Percentiles rank a stretch among this genome's conserved stretches.
Conservation (phyloP, 2,888 invertebrate species). For the Theodoxus fluviatilis region DNA sequence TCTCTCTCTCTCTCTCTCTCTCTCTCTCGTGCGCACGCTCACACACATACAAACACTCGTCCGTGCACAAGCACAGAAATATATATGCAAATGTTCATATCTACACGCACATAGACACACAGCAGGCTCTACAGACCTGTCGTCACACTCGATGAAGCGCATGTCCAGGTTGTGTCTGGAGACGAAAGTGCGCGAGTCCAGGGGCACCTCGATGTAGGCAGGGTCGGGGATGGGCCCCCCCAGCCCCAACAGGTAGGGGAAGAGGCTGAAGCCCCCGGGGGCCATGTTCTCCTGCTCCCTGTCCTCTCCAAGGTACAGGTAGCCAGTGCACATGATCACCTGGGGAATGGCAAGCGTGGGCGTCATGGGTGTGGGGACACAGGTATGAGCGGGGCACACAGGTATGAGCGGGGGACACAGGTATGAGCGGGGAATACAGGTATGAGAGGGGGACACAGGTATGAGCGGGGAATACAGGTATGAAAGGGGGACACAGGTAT, state of each 20-base stretch:
- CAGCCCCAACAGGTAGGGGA: constrained; percentile 72
- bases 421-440: no score
- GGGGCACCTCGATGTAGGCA: constrained; percentile 87
- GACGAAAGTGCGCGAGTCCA: constrained; percentile 87
- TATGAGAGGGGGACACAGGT: no score
- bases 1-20: no score
- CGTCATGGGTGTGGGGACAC: no score
- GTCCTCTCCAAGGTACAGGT: constrained; percentile 65
- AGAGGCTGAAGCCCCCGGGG: neutral
- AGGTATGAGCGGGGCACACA: no score
- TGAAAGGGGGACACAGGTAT: no score
- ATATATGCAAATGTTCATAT: no score
- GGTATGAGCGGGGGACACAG: no score
- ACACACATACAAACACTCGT: neutral
- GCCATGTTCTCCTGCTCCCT: constrained; percentile 22
- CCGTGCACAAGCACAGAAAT: neutral
- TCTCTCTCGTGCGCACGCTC: constrained; percentile 6
- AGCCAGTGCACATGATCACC: constrained; percentile 87
- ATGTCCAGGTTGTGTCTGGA: constrained; percentile 91
- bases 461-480: no score
- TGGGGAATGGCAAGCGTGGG: no score
- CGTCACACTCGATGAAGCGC: constrained; percentile 94
- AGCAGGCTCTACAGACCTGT: constrained; percentile 76
- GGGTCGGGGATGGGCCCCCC: constrained; percentile 87
- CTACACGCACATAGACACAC: neutral